Conservation (phyloP, 2,113 vertebrate species). For the Chamaea fasciata region DNA sequence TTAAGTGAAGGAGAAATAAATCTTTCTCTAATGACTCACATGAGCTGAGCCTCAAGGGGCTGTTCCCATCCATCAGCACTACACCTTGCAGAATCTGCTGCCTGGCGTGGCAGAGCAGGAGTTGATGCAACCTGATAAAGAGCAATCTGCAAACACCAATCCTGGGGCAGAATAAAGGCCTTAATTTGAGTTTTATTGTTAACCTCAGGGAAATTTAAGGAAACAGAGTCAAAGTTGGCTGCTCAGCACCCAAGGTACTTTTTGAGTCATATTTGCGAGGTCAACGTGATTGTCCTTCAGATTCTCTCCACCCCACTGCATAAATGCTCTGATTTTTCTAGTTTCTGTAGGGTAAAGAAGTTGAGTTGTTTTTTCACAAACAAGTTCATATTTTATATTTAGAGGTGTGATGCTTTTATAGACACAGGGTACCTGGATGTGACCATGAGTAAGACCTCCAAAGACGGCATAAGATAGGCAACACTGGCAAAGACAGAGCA, state of each 20-base stretch:
- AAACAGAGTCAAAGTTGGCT: not conserved
- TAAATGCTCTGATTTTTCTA: not conserved
- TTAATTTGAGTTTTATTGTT: constrained; percentile 29
- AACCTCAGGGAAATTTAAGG: not conserved
- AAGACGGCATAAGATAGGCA: not conserved
- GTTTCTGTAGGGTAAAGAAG: not conserved
- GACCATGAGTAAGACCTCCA: not conserved
- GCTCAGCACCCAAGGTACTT: not conserved
- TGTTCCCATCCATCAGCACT: not conserved
- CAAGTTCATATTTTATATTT: not conserved
- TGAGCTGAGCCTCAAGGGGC: not conserved
- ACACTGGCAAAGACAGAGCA: not conserved
- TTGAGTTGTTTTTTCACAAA: not conserved
- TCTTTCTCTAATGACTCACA: constrained; percentile 19
- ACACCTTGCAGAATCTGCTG: constrained; percentile 20
- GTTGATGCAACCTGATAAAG: constrained; percentile 5
- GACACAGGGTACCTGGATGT: not conserved
- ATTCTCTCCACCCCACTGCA: not conserved
- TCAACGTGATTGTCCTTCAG: not conserved
- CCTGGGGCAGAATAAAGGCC: not conserved
- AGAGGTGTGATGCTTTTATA: not conserved
- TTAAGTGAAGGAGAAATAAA: constrained; percentile 24
- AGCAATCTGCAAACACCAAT: not conserved
- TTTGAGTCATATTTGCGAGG: not conserved
- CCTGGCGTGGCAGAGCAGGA: not conserved